phyloP scores from a whole-genome alignment of 2,797 vertebrate species.

The Characodon lateralis region DNA sequence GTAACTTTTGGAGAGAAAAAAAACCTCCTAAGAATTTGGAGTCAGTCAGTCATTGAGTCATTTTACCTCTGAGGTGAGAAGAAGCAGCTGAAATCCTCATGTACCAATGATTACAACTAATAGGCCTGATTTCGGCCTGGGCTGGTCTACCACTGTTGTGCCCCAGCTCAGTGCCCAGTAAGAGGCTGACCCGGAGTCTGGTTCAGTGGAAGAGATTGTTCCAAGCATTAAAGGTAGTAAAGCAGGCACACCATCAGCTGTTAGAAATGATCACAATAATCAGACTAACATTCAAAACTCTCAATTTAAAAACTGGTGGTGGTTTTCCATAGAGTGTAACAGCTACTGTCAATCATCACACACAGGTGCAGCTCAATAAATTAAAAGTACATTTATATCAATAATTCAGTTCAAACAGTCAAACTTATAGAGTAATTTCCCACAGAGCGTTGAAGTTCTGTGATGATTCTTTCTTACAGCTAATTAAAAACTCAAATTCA shows the following conservation, averaged over 20 bases:
- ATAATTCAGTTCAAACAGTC: background rate
- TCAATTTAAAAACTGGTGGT: slow-evolving; percentile 15
- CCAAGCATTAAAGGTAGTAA: slow-evolving; percentile 30
- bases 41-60: slow-evolving; percentile 45
- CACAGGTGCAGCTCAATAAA: too few relatives aligned
- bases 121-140: slow-evolving; percentile 71
- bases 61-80: slow-evolving; percentile 54
- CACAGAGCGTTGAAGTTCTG: background rate
- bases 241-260: slow-evolving; percentile 60
- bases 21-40: background rate
- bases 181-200: slow-evolving; percentile 58
- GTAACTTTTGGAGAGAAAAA: too few relatives aligned
- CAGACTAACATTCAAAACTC: slow-evolving; percentile 28
- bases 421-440: background rate
- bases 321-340: background rate
- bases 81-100: slow-evolving; percentile 62
- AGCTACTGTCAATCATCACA: too few relatives aligned
- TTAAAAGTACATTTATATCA: background rate
- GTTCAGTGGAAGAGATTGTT: slow-evolving; percentile 24
- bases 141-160: slow-evolving; percentile 58
- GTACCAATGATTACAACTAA: slow-evolving; percentile 74
- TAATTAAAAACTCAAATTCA: too few relatives aligned
- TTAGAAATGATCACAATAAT: slow-evolving; percentile 45
- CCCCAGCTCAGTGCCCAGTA: slow-evolving; percentile 60
- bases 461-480: too few relatives aligned